Evolutionary conservation across 2,113 vertebrate genomes (phyloP), one percentile per base, ranked within the genome.

Genomic region (Zingel zingel): DNA sequence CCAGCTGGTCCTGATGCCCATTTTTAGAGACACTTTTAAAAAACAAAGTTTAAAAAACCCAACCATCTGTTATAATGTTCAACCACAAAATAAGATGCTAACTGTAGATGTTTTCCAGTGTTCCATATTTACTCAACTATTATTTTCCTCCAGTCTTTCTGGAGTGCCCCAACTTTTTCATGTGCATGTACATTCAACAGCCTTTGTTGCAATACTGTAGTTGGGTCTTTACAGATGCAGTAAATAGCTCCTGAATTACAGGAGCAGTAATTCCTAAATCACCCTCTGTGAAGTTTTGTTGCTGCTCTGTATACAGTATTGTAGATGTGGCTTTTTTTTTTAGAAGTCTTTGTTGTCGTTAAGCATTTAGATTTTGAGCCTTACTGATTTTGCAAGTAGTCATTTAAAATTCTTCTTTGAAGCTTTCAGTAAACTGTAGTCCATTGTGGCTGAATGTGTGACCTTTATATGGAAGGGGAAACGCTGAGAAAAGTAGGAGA

Each of bases 201-300:
- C 23, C 45, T 23, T 62, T 69, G 57, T 68, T 67, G 21, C 48
- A 48, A 69, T 48, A 56, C 57, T 67, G 36, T 53, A 76, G 50
- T 33, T 51, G 16, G 63, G 27, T 75, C 45, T 50, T 57, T 3
- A 64, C 25, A 56, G 58, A 39, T 51, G 77, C 83, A 81, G 54
- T 63, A 73, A 77, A 82, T 77, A 73, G 68, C 53, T 70, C n/a
- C 23, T 73, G 59, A 77, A 68, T 81, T 77, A 73, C 57, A 77
- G 73, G 67, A 77, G 30, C 30, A 19, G 71, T 30, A 3, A 50
- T 70, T 71, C 66, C n/a, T 65, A 47, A 65, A 81, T 79, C 59
- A 25, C 57, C 27, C 27, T 27, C 21, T 59, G 51, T 30, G 67
- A 53, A 43, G 11, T 56, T 74, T 79, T 61, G 47, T 53, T 67